A percentile compares a stretch with the other conserved stretches of the same genome.
phyloP scores from a whole-genome alignment of 23 tunicate species.

The Ascidia mentula region DNA sequence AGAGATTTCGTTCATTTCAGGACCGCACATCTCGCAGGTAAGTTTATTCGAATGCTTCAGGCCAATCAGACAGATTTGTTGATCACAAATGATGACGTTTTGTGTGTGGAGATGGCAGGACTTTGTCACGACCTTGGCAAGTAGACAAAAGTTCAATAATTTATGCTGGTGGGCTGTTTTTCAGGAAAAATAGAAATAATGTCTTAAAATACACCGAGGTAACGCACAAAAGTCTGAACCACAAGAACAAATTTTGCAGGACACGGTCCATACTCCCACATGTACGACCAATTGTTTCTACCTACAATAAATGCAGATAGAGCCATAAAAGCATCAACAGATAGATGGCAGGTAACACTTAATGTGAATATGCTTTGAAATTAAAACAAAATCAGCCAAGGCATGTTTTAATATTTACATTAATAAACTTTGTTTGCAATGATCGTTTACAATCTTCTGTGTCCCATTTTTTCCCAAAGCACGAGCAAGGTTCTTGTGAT shows the following conservation, averaged over 20 bases:
- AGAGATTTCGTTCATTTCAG: too few relatives aligned
- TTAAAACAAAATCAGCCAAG: not conserved
- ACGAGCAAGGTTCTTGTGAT: constrained; percentile 59
- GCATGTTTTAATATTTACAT: not conserved
- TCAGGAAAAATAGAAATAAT: too few relatives aligned
- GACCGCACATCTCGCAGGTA: constrained; percentile 72
- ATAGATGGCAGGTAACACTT: not conserved
- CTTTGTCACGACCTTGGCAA: constrained; percentile 85
- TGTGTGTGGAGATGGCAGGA: constrained; percentile 86
- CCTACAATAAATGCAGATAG: too few relatives aligned
- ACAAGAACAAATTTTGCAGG: too few relatives aligned
- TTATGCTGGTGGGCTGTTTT: too few relatives aligned
- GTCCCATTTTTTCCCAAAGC: constrained; percentile 6
- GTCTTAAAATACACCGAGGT: too few relatives aligned
- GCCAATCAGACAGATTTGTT: constrained; percentile 32
- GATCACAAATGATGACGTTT: constrained; percentile 42
- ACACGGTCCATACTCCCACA: constrained; percentile 92
- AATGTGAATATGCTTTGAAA: not conserved
- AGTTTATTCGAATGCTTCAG: constrained; percentile 41
- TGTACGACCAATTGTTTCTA: constrained; percentile 67
- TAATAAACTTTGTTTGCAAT: too few relatives aligned
- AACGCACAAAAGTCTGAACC: too few relatives aligned
- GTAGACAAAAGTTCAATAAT: too few relatives aligned
- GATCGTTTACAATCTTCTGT: too few relatives aligned
- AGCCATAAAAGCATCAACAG: not conserved